Evolutionary conservation across 2,888 invertebrate species (phyloP), one percentile per base, ranked within the genome.

Genomic region (Schizaphis graminum): DNA sequence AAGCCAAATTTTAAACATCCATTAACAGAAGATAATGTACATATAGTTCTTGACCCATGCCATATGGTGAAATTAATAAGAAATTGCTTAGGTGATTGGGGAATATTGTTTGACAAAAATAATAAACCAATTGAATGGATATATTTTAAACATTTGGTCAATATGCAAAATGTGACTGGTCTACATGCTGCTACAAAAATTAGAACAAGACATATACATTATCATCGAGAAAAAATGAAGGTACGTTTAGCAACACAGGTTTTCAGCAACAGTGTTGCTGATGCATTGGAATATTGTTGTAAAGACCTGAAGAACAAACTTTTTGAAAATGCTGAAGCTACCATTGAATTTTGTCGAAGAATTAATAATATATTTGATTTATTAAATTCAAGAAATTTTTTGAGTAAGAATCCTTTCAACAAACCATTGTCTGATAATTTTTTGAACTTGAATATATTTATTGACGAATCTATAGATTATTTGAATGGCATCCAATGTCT

Each of bases 91-190:
- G 24, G 56, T 56, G 56, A 89, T 89, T 56, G 56, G 56, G 56
- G 35, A 56, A 21, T 89, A 89, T 89, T 89, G 41, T 89, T 89
- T 94, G n/a, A 56, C 91, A 26, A 95, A 94, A 91, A 67, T 57
- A 56, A 89, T 89, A 89, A 56, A 56, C 56, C 41, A 90, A 90
- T 61, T n/a, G 47, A 90, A 90, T 90, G 90, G 90, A 13, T 44
- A 67, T 90, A 90, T 49, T 90, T 90, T 61, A 67, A 61, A 49
- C 28, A 90, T 41, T 67, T 47, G 26, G 61, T 67, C 26, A 1
- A 56, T 61, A 57, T 90, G n/a, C 44, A 90, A 90, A 67, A 90
- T 67, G 16, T 61, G n/a, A n/a, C n/a, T n/a, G n/a, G n/a, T n/a
- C n/a, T n/a, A n/a, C n/a, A n/a, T n/a, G n/a, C n/a, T n/a, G n/a